Evolutionary conservation across 2,113 vertebrate species (phyloP), one percentile per base, ranked within the genome.

Genomic region (Clupea harengus): DNA sequence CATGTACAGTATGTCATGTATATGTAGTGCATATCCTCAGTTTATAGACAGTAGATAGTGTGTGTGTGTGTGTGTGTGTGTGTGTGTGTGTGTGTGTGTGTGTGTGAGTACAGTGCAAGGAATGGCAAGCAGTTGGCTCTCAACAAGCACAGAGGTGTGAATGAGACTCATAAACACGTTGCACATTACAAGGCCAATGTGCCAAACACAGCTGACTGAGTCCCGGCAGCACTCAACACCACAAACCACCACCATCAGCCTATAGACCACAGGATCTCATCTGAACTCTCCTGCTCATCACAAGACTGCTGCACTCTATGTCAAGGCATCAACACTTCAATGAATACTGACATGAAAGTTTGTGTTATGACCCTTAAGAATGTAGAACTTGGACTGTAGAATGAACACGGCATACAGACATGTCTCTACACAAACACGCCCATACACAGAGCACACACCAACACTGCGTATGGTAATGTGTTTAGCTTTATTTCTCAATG

Each of bases 121-220:
- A 39, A 39, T 39, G 39, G 39, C 39, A 39, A 39, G 39, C 39
- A 44, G 78, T 86, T 88, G 84, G 78, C 78, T 78, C 84, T 84
- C 47, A 44, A 64, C 72, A 86, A 84, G 46, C 32, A 64, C 52
- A 49, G 82, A 87, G 15, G 87, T 88, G 89, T 85, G 85, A 90
- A 86, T 54, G 82, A 85, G 86, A 82, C 87, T 88, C 86, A 87
- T 92, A 86, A 91, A 91, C 75, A 87, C 78, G 82, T n/a, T 72
- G 6, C 10, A 32, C 25, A 72, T 39, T 39, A 39, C 39, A 39
- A 2, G 39, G 39, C 2, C 1, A 39, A 39, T 39, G 52, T 9
- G 52, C 52, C 52, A 54, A 54, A 54, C 15, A 54, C 15, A 17
- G 17, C 52, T 3, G 52, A 17, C 52, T 4, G 52, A 15, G 13